Percentiles rank a stretch among this genome's conserved stretches.
These are phyloP conservation scores for Helicorthomorpha holstii DNA, from an alignment of 1,140 invertebrate species.

Conservation along the genomic window DNA sequence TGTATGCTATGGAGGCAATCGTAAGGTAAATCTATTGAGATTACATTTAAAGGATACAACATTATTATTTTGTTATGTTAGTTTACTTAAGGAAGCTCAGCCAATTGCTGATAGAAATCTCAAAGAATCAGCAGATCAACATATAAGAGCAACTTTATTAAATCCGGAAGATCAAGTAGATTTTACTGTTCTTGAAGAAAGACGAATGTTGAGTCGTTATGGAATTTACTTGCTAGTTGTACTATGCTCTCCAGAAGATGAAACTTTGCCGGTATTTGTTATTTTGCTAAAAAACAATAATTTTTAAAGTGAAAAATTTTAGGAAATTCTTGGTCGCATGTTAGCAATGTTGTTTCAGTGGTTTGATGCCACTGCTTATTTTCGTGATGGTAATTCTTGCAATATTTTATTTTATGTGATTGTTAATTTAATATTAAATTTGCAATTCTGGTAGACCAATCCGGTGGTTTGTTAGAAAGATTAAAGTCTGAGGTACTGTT, in stretches of 20 bases:
- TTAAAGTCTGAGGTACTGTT: constrained; percentile 59
- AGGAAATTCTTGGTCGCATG: constrained; percentile 75
- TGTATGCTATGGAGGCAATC: constrained; percentile 90
- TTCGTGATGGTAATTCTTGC: constrained; percentile 63
- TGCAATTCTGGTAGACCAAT: constrained; percentile 40
- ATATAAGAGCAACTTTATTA: constrained; percentile 26
- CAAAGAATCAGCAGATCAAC: constrained; percentile 22
- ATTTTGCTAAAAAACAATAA: not conserved
- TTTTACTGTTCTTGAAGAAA: constrained; percentile 38
- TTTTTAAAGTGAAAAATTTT: constrained; percentile 1
- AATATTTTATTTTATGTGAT: constrained; percentile 31
- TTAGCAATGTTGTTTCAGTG: constrained; percentile 95
- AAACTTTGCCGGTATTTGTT: constrained; percentile 33
- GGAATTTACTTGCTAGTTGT: constrained; percentile 94
- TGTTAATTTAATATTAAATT: constrained; percentile 3
- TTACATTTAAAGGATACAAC: not conserved
- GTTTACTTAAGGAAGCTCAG: constrained; percentile 29
- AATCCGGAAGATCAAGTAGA: constrained; percentile 16
- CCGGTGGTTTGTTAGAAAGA: constrained; percentile 70
- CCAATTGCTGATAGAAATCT: constrained; percentile 18
- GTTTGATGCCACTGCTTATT: constrained; percentile 94
- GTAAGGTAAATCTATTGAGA: constrained; percentile 45
- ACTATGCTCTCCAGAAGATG: constrained; percentile 65
- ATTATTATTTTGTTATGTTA: constrained; percentile 2
- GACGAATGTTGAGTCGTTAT: constrained; percentile 80